These are phyloP conservation scores for Esox lucius DNA, from an alignment of 2,797 vertebrate genomes.

Conservation along the genomic window DNA sequence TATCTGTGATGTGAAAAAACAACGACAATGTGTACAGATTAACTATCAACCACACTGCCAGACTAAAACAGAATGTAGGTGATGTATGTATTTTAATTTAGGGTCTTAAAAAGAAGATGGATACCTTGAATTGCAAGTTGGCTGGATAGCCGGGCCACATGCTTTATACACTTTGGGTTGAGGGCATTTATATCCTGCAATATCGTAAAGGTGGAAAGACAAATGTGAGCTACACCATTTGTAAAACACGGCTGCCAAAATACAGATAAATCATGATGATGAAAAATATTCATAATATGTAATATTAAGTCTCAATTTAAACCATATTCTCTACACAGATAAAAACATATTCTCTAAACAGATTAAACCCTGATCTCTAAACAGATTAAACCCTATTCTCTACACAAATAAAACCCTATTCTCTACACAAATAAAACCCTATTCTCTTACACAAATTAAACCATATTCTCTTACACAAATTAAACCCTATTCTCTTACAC, in stretches of 20 bases:
- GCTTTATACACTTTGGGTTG: conserved; percentile 71
- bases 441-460: too few relatives aligned
- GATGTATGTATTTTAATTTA: not conserved
- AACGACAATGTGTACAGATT: not conserved
- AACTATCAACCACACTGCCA: too few relatives aligned
- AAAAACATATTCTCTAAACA: too few relatives aligned
- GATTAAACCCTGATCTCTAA: too few relatives aligned
- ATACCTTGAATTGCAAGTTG: conserved; percentile 75
- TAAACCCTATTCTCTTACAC: too few relatives aligned
- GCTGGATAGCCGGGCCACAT: conserved; percentile 67
- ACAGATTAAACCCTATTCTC: too few relatives aligned
- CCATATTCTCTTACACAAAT: too few relatives aligned
- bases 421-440: too few relatives aligned
- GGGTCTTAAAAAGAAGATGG: not conserved
- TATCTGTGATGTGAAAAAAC: conserved; percentile 55
- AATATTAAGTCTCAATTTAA: not conserved
- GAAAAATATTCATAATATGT: not conserved
- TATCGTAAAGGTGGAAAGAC: conserved; percentile 20
- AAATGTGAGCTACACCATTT: not conserved
- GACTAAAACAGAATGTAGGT: not conserved
- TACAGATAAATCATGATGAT: not conserved
- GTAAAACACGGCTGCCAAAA: conserved; percentile 1
- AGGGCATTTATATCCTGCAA: conserved; percentile 72
- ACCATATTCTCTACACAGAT: not conserved
- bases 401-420: too few relatives aligned